A percentile compares a stretch with the other conserved stretches of the same genome.
These are phyloP conservation scores for Hyles euphorbiae DNA, from an alignment of 1,140 invertebrate genomes.

Conservation along the genomic window DNA sequence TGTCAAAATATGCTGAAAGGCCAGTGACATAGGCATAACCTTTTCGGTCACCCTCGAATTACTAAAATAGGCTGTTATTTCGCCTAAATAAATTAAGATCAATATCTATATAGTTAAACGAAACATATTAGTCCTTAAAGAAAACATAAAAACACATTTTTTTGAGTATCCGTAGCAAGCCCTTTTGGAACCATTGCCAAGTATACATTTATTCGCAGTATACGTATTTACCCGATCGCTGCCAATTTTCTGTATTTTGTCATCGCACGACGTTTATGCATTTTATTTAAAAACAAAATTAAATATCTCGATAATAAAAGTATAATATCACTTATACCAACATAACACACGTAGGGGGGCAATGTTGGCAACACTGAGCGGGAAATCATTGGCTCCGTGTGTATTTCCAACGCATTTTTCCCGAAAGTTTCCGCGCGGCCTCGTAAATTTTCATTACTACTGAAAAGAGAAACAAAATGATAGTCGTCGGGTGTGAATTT, in stretches of 20 bases:
- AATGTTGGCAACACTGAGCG: conserved; percentile 12
- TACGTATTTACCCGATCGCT: conserved; percentile 1
- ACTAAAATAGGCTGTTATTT: too few relatives aligned
- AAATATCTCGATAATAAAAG: conserved; percentile 11
- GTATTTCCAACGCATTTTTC: conserved; percentile 18
- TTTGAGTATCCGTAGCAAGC: too few relatives aligned
- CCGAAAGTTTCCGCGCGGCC: conserved; percentile 20
- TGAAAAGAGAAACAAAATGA: conserved; percentile 23
- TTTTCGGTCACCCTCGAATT: too few relatives aligned
- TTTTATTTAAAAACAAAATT: conserved; percentile 17
- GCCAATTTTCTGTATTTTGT: conserved; percentile 9
- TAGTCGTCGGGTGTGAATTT: not conserved
- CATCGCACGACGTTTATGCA: conserved; percentile 10
- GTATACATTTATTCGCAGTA: not conserved
- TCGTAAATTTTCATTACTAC: conserved; percentile 34
- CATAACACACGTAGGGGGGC: not conserved
- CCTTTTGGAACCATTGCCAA: too few relatives aligned
- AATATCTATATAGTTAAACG: too few relatives aligned
- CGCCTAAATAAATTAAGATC: too few relatives aligned
- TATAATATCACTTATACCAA: conserved; percentile 14
- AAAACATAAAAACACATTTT: too few relatives aligned
- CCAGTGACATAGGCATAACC: too few relatives aligned
- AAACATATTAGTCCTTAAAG: too few relatives aligned
- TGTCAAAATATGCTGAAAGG: too few relatives aligned
- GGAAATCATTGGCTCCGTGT: conserved; percentile 15